These are phyloP conservation scores for Lasiurus cinereus DNA, from an alignment of 2,113 vertebrate genomes.

Conservation along the genomic window DNA sequence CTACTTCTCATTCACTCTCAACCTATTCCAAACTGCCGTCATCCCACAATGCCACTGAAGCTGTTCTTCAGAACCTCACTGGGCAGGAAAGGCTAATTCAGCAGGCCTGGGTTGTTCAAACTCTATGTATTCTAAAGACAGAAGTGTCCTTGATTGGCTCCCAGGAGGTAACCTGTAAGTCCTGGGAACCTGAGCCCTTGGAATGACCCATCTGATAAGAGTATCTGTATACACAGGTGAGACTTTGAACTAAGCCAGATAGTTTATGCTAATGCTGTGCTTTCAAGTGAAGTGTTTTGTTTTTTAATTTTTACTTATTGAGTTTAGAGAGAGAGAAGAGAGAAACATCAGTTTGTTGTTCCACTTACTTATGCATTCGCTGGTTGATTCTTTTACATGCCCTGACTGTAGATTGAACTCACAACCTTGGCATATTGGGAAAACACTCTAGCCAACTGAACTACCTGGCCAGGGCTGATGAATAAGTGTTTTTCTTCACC, in stretches of 20 bases:
- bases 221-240: neutral
- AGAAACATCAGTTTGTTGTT: neutral
- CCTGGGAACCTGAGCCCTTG: neutral
- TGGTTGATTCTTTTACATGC: neutral
- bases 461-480: neutral
- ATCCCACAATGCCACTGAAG: neutral
- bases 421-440: neutral
- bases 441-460: neutral
- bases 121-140: neutral
- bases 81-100: neutral
- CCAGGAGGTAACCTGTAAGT: neutral
- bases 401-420: neutral
- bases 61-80: neutral
- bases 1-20: neutral
- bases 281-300: slow-evolving; percentile 18
- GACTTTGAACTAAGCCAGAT: neutral
- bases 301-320: neutral
- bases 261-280: slow-evolving; percentile 19
- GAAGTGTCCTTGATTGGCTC: neutral
- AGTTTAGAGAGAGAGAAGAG: neutral
- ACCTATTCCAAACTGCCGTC: neutral
- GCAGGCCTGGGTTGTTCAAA: neutral
- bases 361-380: neutral
- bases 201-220: neutral
- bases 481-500: neutral